These are phyloP conservation scores for Pogonomyrmex barbatus DNA, from an alignment of 1,140 invertebrate genomes.

Conservation along the genomic window DNA sequence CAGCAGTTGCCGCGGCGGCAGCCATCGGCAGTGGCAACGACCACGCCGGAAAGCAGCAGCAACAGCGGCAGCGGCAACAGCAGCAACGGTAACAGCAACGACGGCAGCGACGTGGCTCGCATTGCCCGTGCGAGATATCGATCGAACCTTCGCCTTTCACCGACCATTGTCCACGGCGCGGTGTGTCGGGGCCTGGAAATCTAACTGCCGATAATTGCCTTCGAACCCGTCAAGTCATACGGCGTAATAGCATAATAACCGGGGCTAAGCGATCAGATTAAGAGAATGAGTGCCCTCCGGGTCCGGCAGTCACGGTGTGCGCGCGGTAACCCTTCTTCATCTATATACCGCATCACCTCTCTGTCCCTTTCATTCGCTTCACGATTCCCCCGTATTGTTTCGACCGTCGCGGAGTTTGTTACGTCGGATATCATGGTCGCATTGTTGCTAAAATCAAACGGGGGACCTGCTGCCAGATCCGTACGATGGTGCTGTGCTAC, in stretches of 20 bases:
- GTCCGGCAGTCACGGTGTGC: constrained; percentile 32
- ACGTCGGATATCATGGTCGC: constrained; percentile 7
- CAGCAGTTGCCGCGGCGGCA: constrained; percentile 64
- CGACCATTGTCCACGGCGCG: constrained; percentile 80
- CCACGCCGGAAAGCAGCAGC: constrained; percentile 48
- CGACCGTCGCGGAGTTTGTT: constrained; percentile 18
- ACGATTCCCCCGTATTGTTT: constrained; percentile 15
- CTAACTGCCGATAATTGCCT: constrained; percentile 82
- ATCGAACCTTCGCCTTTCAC: constrained; percentile 83
- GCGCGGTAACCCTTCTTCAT: constrained; percentile 56
- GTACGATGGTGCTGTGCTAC: background rate
- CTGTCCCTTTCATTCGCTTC: background rate
- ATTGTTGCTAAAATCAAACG: constrained; percentile 35
- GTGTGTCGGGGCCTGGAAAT: constrained; percentile 77
- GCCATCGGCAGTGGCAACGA: constrained; percentile 53
- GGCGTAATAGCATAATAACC: constrained; percentile 82
- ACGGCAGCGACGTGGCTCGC: constrained; percentile 74
- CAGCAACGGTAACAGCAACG: constrained; percentile 24
- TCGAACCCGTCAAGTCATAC: constrained; percentile 81
- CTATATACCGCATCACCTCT: background rate
- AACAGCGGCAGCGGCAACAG: constrained; percentile 20
- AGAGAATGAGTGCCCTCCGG: constrained; percentile 76
- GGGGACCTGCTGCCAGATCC: background rate
- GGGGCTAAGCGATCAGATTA: constrained; percentile 80
- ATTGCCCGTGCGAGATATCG: constrained; percentile 74